phyloP scores from a whole-genome alignment of 2,888 invertebrate genomes.

The Resseliella maxima region DNA sequence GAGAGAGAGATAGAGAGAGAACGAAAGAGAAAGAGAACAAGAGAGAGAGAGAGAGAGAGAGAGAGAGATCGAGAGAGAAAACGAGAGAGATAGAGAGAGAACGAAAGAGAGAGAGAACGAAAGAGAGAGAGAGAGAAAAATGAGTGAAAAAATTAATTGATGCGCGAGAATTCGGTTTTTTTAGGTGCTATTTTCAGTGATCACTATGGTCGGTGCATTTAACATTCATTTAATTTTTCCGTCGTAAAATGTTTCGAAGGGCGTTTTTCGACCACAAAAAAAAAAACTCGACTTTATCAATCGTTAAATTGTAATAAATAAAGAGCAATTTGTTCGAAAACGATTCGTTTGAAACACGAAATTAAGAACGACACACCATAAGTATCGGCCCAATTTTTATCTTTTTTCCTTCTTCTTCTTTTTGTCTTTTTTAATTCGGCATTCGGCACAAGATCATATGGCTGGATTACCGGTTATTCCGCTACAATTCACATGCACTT shows the following conservation, averaged over 20 bases:
- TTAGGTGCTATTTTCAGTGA: too few relatives aligned
- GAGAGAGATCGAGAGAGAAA: too few relatives aligned
- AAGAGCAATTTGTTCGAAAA: not conserved
- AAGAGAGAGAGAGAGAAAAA: too few relatives aligned
- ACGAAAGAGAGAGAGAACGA: too few relatives aligned
- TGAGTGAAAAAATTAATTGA: too few relatives aligned
- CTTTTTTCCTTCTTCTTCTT: not conserved
- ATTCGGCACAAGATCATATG: not conserved
- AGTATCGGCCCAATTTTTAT: not conserved
- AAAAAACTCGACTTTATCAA: not conserved
- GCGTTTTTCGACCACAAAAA: not conserved
- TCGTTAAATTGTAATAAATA: not conserved
- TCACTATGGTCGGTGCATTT: not conserved
- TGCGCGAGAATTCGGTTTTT: too few relatives aligned
- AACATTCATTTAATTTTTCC: not conserved
- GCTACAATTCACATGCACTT: constrained; percentile 29
- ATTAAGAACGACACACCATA: constrained; percentile 14
- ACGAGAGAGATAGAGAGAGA: too few relatives aligned
- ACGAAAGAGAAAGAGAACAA: too few relatives aligned
- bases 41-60: too few relatives aligned
- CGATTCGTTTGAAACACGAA: not conserved
- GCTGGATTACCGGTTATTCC: constrained; percentile 21
- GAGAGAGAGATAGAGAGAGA: too few relatives aligned
- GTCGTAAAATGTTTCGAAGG: constrained; percentile 2
- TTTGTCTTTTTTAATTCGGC: not conserved